phyloP scores from a whole-genome alignment of 2,113 vertebrate species.

The Bolborhynchus lineola region DNA sequence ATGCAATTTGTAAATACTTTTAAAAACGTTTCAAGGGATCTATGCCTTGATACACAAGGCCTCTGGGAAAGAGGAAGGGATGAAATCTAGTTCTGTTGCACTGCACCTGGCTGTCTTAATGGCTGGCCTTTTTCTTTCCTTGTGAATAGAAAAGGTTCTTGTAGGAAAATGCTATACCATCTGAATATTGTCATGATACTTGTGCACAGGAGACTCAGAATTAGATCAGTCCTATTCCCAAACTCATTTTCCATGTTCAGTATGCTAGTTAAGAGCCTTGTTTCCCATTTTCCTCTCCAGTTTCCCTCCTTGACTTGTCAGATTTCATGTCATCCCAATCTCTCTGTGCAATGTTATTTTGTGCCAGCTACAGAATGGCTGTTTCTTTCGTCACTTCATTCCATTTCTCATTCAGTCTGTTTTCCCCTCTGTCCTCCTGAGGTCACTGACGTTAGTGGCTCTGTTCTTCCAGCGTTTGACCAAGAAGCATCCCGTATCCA shows the following conservation, averaged over 20 bases:
- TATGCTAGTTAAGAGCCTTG: not conserved
- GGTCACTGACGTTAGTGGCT: not conserved
- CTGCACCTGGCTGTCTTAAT: not conserved
- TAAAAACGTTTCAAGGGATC: not conserved
- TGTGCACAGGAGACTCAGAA: not conserved
- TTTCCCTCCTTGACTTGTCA: not conserved
- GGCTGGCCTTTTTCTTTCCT: not conserved
- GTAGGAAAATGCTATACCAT: not conserved
- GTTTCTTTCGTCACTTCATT: not conserved
- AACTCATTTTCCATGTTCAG: not conserved
- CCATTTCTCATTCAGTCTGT: not conserved
- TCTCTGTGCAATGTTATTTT: not conserved
- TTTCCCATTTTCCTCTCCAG: not conserved
- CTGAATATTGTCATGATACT: not conserved
- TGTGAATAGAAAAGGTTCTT: not conserved
- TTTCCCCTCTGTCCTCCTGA: not conserved
- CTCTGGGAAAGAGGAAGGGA: not conserved
- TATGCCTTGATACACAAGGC: not conserved
- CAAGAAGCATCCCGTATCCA: not conserved
- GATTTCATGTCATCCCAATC: not conserved
- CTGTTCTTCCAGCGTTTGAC: not conserved
- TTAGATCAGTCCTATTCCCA: not conserved
- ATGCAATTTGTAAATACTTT: not conserved
- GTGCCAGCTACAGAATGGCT: not conserved
- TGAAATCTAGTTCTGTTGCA: not conserved